Base-by-base conservation (phyloP, 2,888 invertebrate species). In the Teinopalpus imperialis region DNA sequence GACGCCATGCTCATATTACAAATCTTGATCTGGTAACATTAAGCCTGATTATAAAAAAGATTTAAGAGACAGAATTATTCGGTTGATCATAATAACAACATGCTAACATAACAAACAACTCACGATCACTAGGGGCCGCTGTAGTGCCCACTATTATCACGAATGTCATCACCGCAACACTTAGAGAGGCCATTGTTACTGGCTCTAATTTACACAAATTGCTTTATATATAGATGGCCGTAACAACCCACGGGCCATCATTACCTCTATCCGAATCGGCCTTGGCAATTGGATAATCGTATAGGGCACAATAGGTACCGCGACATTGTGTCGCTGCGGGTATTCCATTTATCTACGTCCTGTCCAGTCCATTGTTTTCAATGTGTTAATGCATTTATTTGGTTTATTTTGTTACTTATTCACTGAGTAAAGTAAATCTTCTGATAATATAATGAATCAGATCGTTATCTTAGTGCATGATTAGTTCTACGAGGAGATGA, bases 221-320 rank as follows among this genome's bases (percentile, higher is more conserved):
- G 74, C 75, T 72, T 76, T 83, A 81, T 86, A 85, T 86, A 83
- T 62, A 54, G 56, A 51, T 66, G 80, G 64, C 78, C 75, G 64
- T 80, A 74, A 56, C 69, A 75, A 73, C 85, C 85, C 77, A 86
- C 86, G 49, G 63, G 45, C 54, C 64, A 64, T 75, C 69, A 77
- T 82, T 79, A 79, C 58, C 62, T 61, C 59, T 66, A 72, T 74
- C 66, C 69, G 71, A 62, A 66, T 70, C 71, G 78, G 59, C 82
- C 81, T 81, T 81, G 77, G 56, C 68, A 67, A 73, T 74, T 69
- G 74, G 66, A 78, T 74, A 69, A 77, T 70, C 63, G 40, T 27
- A 6, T 23, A 20, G n/a, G 26, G 1, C 8, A 40, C 40, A 46
- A 44, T 40, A n/a, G n/a, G n/a, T 29, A 3, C n/a, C 9, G 32